Base-by-base conservation (phyloP, 2,888 invertebrate genomes). In the Ernsta delagoae region DNA sequence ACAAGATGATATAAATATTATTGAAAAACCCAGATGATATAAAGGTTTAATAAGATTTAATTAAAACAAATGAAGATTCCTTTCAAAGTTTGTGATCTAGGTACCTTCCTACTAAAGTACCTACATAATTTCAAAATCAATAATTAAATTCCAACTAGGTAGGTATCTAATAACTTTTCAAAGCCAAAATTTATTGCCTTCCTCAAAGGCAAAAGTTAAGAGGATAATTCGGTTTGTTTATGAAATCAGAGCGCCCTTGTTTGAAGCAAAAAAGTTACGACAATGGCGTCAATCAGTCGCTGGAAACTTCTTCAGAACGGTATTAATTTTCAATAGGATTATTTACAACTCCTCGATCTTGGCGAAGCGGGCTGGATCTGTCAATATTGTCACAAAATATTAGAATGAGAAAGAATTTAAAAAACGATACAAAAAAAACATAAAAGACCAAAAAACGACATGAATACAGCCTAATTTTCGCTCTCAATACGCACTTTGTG, bases 361-460 rank as follows among this genome's bases (percentile, higher is more conserved):
- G 79, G 78, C 81, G 80, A 78, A 75, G 74, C 81, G 85, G 88
- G 87, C 87, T 81, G 81, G 80, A 88, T 82, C 90, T 89, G 92
- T 92, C 93, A 92, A 92, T 92, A 89, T 93, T 93, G 87, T 92
- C 88, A 89, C 90, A 90, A 89, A 90, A 91, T 86, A 90, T 87
- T 80, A 82, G 80, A 83, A 79, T 75, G 67, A 63, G 81, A 80
- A 81, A 75, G 70, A 59, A 39, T 57, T 11, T 6, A 16, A 76
- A 73, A 83, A 77, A 73, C 83, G 80, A 68, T 71, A 34, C 0
- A 16, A 53, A 74, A 72, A 80, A 81, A 45, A n/a, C 75, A 74
- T 50, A 50, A 69, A 69, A 69, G 59, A 68, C 53, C 53, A 53
- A 69, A 69, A 69, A 69, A 69, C 57, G 64, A 56, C 72, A 78